A percentile compares a stretch with the other conserved stretches of the same genome.
Conservation (phyloP, 2,888 invertebrate genomes). For the Melanostoma scalare region DNA sequence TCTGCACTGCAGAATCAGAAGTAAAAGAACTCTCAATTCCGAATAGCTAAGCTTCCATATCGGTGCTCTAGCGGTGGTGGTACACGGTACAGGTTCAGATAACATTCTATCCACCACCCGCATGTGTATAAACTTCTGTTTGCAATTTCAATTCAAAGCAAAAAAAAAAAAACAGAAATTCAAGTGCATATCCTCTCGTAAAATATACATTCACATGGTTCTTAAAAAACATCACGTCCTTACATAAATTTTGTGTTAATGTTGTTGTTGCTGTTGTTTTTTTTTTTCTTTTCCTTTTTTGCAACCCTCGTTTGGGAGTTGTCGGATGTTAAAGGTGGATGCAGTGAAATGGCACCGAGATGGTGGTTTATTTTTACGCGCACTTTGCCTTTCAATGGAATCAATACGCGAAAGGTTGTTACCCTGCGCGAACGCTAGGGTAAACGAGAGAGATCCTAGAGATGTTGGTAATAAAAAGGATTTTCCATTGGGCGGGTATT, state of each 20-base stretch:
- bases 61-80: conserved; percentile 16
- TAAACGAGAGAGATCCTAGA: background rate
- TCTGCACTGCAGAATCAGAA: conserved; percentile 63
- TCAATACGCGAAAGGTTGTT: conserved; percentile 72
- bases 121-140: conserved; percentile 14
- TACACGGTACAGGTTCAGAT: conserved; percentile 39
- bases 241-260: conserved; percentile 70
- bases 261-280: conserved; percentile 9
- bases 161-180: conserved; percentile 34
- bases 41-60: background rate
- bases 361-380: conserved; percentile 52
- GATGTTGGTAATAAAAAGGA: conserved; percentile 61
- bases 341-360: conserved; percentile 42
- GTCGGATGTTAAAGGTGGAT: conserved; percentile 19
- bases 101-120: conserved; percentile 37
- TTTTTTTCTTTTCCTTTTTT: conserved; percentile 7
- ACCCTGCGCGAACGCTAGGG: conserved; percentile 47
- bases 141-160: conserved; percentile 63
- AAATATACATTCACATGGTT: conserved; percentile 61
- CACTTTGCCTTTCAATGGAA: conserved; percentile 66
- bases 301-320: conserved; percentile 2
- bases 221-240: conserved; percentile 68
- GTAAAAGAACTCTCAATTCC: conserved; percentile 52
- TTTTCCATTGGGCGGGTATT: conserved; percentile 48
- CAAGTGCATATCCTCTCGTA: conserved; percentile 69